Conservation (phyloP, 2,888 invertebrate species). For the Rhaphigaster nebulosa region DNA sequence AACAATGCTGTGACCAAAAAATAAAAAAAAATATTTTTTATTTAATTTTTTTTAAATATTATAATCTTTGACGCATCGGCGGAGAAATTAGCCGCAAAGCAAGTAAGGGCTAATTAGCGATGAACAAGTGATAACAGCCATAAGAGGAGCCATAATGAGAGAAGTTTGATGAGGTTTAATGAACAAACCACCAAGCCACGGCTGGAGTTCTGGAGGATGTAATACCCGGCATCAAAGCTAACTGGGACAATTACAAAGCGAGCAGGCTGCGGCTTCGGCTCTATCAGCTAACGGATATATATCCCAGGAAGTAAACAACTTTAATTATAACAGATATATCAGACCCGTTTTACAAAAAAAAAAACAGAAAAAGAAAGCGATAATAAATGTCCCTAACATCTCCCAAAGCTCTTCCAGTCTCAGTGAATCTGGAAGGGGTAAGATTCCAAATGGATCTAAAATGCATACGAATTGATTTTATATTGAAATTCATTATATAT, state of each 20-base stretch:
- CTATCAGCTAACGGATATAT: neutral
- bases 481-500: no score
- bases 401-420: no score
- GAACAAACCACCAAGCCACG: neutral
- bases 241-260: neutral
- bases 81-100: neutral
- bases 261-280: neutral
- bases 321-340: neutral
- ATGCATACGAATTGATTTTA: no score
- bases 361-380: no score
- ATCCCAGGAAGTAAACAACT: neutral
- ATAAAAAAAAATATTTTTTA: no score
- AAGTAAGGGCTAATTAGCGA: neutral
- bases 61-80: no score
- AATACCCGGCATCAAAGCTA: conserved; percentile 1
- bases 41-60: no score
- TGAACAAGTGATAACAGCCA: conserved; percentile 4
- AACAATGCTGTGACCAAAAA: no score
- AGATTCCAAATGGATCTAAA: no score
- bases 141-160: conserved; percentile 1
- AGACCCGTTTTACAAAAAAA: neutral
- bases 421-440: no score
- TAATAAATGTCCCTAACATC: no score
- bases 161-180: conserved; percentile 31
- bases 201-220: neutral